These are phyloP conservation scores for Spisula solida DNA, from an alignment of 2,888 invertebrate genomes.

Conservation along the genomic window DNA sequence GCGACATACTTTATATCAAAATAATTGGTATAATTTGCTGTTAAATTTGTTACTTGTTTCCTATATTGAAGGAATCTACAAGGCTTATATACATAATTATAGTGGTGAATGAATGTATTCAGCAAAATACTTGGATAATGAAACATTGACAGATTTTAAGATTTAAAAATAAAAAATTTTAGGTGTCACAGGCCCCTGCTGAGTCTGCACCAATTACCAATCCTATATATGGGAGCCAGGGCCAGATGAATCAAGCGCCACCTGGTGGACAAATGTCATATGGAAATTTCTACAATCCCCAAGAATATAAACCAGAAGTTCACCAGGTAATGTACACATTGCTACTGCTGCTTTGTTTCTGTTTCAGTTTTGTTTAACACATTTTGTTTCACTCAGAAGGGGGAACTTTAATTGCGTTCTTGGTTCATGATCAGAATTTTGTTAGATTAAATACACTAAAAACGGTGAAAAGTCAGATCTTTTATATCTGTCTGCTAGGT, in stretches of 20 bases:
- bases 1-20: too few species aligned
- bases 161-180: background rate
- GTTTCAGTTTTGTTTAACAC: background rate
- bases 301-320: conserved; percentile 85
- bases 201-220: conserved; percentile 81
- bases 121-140: too few species aligned
- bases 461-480: too few species aligned
- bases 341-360: background rate
- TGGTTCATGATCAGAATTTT: background rate
- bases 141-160: too few species aligned
- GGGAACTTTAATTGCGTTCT: background rate
- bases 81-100: too few species aligned
- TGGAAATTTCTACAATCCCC: conserved; percentile 82
- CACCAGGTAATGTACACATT: conserved; percentile 83
- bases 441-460: too few species aligned
- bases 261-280: conserved; percentile 79
- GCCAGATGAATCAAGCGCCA: conserved; percentile 47
- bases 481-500: too few species aligned
- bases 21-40: too few species aligned
- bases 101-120: too few species aligned
- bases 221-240: conserved; percentile 80
- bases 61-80: too few species aligned
- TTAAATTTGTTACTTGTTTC: too few species aligned
- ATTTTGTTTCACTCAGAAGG: background rate
- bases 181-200: conserved; percentile 1